A percentile compares a stretch with the other conserved stretches of the same genome.
Conservation (phyloP, 1,140 invertebrate species). For the Drosophila mauritiana region DNA sequence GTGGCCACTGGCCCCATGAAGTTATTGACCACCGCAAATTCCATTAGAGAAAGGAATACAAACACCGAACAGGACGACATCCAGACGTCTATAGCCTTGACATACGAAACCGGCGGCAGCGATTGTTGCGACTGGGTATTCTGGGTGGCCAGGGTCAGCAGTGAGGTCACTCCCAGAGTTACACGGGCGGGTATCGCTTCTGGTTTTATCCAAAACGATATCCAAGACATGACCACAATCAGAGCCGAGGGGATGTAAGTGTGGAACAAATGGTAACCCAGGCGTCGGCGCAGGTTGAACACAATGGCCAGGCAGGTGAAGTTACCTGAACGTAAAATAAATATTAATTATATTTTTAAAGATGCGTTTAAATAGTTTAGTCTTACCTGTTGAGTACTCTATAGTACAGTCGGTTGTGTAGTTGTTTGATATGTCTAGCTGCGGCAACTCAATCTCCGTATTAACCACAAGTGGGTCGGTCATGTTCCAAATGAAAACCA, state of each 20-base stretch:
- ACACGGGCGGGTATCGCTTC: constrained; percentile 90
- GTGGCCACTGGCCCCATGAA: constrained; percentile 95
- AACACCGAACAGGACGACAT: constrained; percentile 97
- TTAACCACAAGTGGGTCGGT: constrained; percentile 94
- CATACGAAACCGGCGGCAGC: constrained; percentile 95
- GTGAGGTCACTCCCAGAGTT: constrained; percentile 90
- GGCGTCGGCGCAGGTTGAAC: constrained; percentile 91
- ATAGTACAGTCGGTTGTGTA: constrained; percentile 95
- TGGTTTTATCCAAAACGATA: constrained; percentile 97
- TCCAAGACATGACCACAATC: constrained; percentile 97
- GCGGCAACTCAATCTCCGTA: constrained; percentile 93
- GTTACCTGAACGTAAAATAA: constrained; percentile 87
- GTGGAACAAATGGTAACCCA: constrained; percentile 95
- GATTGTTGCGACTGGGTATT: constrained; percentile 96
- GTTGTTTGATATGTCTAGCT: constrained; percentile 94
- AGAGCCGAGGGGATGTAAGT: constrained; percentile 95
- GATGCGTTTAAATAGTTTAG: background rate
- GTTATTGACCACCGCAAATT: constrained; percentile 96
- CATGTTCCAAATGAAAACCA: constrained; percentile 95
- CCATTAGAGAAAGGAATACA: constrained; percentile 96
- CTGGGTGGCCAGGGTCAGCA: constrained; percentile 94
- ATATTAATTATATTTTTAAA: background rate
- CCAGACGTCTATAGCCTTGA: constrained; percentile 97
- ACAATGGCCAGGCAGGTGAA: constrained; percentile 95
- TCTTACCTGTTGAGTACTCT: constrained; percentile 92